Percentiles rank a stretch among this genome's conserved stretches.
Evolutionary conservation across 2,888 invertebrate species (phyloP).

Genomic region (Anoplius nigerrimus): DNA sequence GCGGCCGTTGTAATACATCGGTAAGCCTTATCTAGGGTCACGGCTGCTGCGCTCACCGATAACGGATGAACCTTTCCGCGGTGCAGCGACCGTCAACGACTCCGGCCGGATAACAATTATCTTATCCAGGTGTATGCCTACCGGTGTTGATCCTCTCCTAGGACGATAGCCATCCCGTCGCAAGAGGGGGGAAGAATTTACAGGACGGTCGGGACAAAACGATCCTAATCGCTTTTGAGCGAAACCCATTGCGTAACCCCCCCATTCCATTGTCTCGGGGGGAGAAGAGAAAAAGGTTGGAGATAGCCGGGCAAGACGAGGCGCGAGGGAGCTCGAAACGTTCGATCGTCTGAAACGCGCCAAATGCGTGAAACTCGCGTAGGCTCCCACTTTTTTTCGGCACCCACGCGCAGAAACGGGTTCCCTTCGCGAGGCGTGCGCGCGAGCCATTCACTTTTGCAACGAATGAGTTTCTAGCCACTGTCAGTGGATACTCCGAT

Average conservation of each 20-base stretch:
- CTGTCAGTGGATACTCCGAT: slow-evolving; percentile 19
- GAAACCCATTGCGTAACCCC: no score
- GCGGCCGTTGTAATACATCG: background rate
- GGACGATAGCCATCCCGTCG: no score
- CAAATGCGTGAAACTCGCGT: slow-evolving; percentile 65
- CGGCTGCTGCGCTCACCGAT: slow-evolving; percentile 16
- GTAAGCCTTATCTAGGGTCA: slow-evolving; percentile 9
- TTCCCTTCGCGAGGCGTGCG: slow-evolving; percentile 21
- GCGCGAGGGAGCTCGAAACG: slow-evolving; percentile 13
- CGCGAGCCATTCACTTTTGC: slow-evolving; percentile 53
- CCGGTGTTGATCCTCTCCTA: slow-evolving; percentile 19
- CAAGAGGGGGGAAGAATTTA: no score
- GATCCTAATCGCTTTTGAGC: background rate
- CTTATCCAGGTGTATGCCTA: slow-evolving; percentile 40
- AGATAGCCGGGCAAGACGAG: background rate
- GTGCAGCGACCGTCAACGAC: slow-evolving; percentile 32
- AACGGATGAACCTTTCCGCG: slow-evolving; percentile 18
- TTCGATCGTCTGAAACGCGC: slow-evolving; percentile 46
- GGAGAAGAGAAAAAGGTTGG: no score
- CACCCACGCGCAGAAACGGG: slow-evolving; percentile 58
- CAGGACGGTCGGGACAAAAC: no score
- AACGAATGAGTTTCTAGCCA: slow-evolving; percentile 22
- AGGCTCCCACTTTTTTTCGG: slow-evolving; percentile 59
- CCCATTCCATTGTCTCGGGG: no score
- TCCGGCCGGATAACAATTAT: slow-evolving; percentile 37